Base-by-base conservation (phyloP, 2,113 vertebrate genomes). In the Chaetodon auriga region DNA sequence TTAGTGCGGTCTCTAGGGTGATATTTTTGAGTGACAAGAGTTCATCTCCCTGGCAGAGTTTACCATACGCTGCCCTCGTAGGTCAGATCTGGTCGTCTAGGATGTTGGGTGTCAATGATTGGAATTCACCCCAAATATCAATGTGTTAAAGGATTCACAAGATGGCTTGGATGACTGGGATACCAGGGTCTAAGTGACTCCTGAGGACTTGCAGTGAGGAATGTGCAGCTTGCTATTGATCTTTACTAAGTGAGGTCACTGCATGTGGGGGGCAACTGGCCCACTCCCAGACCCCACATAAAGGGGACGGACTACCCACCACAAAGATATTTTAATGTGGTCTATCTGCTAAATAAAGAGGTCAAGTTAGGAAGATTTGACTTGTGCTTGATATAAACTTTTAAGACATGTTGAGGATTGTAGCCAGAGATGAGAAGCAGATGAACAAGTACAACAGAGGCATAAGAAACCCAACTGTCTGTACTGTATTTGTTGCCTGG, bases 51-150 rank as follows among this genome's bases (percentile, higher is more conserved):
- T 58, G 71, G 43, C 85, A 90, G 83, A 82, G 85, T 91, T 91
- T 86, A 23, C 80, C 87, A 86, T 86, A 69, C 23, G 14, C 68
- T 71, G 75, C 75, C 91, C 92, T 80, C 68, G 23, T 21, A 75
- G 93, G 94, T 95, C 93, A 92, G 19, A 88, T 83, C 43, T 88
- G 78, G 93, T 92, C 48, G 92, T 93, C 93, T 82, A 72, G 93
- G 89, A 85, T 71, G 66, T 75, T 75, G 68, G 45, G 58, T 77
- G 75, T 90, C 80, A 90, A 90, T 92, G 82, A 92, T 69, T 84
- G 91, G 94, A 94, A 94, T 95, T 92, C 68, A 84, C 53, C 77
- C 72, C 38, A 88, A 92, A 91, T 92, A 90, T 94, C 71, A 81
- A 66, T 13, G 51, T 65, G 81, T 62, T 71, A 82, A 91, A 75